Conservation (phyloP, 2,888 invertebrate species). For the Antheraea yamamai region DNA sequence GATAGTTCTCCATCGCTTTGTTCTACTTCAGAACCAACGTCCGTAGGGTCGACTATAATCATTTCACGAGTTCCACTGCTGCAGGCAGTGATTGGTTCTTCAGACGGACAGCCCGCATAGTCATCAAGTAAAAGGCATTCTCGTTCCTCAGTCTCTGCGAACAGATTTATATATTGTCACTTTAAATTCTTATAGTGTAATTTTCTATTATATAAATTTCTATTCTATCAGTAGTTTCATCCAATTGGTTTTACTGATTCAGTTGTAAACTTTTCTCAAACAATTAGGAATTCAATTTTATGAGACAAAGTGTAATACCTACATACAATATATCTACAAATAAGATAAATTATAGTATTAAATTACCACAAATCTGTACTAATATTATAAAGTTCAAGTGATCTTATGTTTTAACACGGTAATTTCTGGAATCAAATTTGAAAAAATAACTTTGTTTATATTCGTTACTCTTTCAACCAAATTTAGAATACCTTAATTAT, state of each 20-base stretch:
- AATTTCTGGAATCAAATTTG: too few relatives aligned
- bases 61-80: slow-evolving; percentile 53
- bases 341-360: too few relatives aligned
- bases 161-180: background rate
- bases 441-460: background rate
- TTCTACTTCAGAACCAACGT: slow-evolving; percentile 65
- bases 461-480: background rate
- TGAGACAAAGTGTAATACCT: background rate
- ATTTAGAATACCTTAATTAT: background rate
- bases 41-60: slow-evolving; percentile 59
- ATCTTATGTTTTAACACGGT: too few relatives aligned
- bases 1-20: slow-evolving; percentile 82
- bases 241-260: background rate
- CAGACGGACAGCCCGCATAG: slow-evolving; percentile 69
- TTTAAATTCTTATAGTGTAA: background rate
- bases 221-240: background rate
- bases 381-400: too few relatives aligned
- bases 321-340: too few relatives aligned
- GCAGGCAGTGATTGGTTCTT: slow-evolving; percentile 61
- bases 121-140: slow-evolving; percentile 83
- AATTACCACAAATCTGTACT: too few relatives aligned
- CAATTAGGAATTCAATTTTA: background rate
- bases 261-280: background rate
- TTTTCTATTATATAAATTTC: background rate
- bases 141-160: slow-evolving; percentile 76